phyloP scores from a whole-genome alignment of 2,888 invertebrate genomes.

The Drymonia ruficornis region DNA sequence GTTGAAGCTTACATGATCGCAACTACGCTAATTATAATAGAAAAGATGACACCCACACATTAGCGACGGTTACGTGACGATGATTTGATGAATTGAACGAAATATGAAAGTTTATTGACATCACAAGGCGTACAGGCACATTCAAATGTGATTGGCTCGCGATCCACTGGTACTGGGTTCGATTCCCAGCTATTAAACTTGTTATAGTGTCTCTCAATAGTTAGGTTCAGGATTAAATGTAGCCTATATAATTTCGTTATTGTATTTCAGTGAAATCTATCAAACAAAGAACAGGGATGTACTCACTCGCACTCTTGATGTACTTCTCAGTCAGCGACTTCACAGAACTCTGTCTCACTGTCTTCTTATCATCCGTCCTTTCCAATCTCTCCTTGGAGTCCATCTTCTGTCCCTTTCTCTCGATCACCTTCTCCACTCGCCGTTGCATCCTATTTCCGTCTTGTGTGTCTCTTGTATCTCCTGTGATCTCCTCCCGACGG shows the following conservation, averaged over 20 bases:
- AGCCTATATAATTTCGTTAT: background rate
- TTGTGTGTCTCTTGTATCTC: constrained; percentile 19
- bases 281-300: background rate
- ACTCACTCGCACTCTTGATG: constrained; percentile 87
- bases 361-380: constrained; percentile 67
- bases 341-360: constrained; percentile 89
- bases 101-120: background rate
- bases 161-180: background rate
- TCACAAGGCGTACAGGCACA: background rate
- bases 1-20: background rate
- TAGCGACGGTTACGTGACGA: background rate
- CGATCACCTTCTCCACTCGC: constrained; percentile 36
- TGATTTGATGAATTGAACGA: constrained; percentile 1
- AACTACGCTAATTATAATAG: background rate
- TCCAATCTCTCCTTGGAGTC: constrained; percentile 42
- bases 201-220: background rate
- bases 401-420: constrained; percentile 51
- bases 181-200: background rate
- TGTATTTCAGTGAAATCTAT: background rate
- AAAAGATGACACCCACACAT: constrained; percentile 1
- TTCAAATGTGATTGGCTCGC: background rate
- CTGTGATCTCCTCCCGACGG: constrained; percentile 24
- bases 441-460: constrained; percentile 28
- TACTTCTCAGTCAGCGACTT: constrained; percentile 92
- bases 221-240: background rate